Percentiles rank a stretch among this genome's conserved stretches.
Evolutionary conservation across 2,113 vertebrate species (phyloP).

Genomic region (Apodemus sylvaticus): DNA sequence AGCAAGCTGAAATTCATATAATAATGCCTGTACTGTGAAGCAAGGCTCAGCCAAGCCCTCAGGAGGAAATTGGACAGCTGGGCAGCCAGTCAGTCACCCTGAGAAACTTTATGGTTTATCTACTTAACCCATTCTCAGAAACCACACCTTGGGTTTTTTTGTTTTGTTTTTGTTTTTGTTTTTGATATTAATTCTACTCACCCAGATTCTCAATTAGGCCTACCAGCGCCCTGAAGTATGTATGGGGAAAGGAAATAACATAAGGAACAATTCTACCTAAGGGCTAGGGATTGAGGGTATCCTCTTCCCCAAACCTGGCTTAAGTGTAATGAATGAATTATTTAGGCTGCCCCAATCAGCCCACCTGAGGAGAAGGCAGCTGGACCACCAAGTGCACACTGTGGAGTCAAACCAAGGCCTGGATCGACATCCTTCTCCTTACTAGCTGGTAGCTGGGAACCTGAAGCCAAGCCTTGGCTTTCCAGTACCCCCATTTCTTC

Average conservation of each 20-base stretch:
- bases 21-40: slow-evolving; percentile 17
- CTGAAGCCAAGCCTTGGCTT: background rate
- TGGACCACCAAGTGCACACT: background rate
- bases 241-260: background rate
- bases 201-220: background rate
- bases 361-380: background rate
- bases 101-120: background rate
- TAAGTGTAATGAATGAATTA: slow-evolving; percentile 6
- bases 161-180: background rate
- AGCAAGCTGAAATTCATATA: slow-evolving; percentile 41
- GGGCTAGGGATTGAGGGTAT: background rate
- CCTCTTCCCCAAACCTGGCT: background rate
- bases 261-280: background rate
- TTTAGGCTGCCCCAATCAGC: background rate
- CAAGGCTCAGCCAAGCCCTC: background rate
- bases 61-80: slow-evolving; percentile 9
- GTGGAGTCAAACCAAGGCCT: background rate
- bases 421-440: background rate
- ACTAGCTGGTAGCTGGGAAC: background rate
- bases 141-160: background rate
- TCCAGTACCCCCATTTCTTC: background rate
- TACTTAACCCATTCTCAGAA: background rate
- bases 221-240: background rate
- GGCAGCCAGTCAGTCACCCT: background rate
- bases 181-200: slow-evolving; percentile 3